A percentile compares a stretch with the other conserved stretches of the same genome.
These are phyloP conservation scores for Nothobranchius furzeri DNA, from an alignment of 2,113 vertebrate species.

Conservation along the genomic window DNA sequence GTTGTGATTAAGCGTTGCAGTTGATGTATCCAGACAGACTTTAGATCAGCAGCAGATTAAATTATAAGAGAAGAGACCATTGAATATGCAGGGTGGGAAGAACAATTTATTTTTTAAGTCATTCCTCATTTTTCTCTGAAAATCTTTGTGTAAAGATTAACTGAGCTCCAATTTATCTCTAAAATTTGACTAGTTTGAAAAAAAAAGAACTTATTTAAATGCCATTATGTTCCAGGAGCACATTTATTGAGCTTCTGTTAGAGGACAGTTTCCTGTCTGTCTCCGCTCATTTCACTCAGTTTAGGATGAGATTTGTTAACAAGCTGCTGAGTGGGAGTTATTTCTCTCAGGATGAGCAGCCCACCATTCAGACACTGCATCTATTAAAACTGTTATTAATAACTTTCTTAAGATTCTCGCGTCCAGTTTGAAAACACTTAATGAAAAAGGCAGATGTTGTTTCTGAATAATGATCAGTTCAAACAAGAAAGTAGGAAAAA, in stretches of 20 bases:
- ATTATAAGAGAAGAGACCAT: constrained; percentile 34
- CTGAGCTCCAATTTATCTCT: constrained; percentile 57
- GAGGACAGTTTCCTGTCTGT: constrained; percentile 6
- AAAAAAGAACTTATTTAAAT: constrained; percentile 54
- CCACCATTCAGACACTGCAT: too few species aligned
- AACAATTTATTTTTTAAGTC: constrained; percentile 48
- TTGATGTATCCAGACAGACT: constrained; percentile 37
- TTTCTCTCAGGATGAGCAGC: too few species aligned
- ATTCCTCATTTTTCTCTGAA: constrained; percentile 47
- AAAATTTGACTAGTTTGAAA: constrained; percentile 55
- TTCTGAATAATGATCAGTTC: too few species aligned
- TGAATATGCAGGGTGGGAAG: constrained; percentile 34
- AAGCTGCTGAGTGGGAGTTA: too few species aligned
- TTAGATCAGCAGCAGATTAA: constrained; percentile 59
- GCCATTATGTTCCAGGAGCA: constrained; percentile 65
- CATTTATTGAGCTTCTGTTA: constrained; percentile 64
- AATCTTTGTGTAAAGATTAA: constrained; percentile 50
- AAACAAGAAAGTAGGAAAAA: too few species aligned
- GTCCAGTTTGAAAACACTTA: too few species aligned
- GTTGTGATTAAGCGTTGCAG: constrained; percentile 56
- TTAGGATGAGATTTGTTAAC: too few species aligned
- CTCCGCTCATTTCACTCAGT: constrained; percentile 9
- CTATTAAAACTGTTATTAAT: too few species aligned
- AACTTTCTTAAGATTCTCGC: too few species aligned
- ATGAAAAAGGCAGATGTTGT: too few species aligned